phyloP scores from a whole-genome alignment of 1,140 invertebrate genomes.

The Teleogryllus occipitalis region DNA sequence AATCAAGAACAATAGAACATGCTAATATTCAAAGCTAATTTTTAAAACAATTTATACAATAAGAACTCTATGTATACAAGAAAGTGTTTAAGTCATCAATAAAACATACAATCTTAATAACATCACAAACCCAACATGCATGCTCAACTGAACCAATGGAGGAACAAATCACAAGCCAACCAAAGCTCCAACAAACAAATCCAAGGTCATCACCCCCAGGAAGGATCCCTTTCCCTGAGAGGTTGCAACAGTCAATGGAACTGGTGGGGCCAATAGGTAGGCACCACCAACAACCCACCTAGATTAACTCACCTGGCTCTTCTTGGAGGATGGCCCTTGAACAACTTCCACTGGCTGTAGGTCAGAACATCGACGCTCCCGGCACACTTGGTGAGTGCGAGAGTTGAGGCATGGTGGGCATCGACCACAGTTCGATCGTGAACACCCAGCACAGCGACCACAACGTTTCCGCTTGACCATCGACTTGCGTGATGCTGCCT shows the following conservation, averaged over 20 bases:
- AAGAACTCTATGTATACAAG: too few relatives aligned
- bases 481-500: background rate
- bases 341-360: background rate
- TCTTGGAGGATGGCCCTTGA: background rate
- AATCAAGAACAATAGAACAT: too few relatives aligned
- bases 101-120: too few relatives aligned
- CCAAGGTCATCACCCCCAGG: background rate
- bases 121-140: too few relatives aligned
- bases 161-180: too few relatives aligned
- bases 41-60: too few relatives aligned
- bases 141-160: too few relatives aligned
- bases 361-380: slow-evolving; percentile 12
- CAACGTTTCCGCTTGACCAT: slow-evolving; percentile 16
- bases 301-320: background rate
- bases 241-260: background rate
- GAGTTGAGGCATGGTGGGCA: slow-evolving; percentile 17
- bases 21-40: too few relatives aligned
- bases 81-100: too few relatives aligned
- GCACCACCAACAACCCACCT: background rate
- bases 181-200: too few relatives aligned
- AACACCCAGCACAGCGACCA: slow-evolving; percentile 15
- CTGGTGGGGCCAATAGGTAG: background rate
- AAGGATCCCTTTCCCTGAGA: background rate
- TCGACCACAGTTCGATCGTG: slow-evolving; percentile 13
- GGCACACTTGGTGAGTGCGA: slow-evolving; percentile 20